These are phyloP conservation scores for Todus mexicanus DNA, from an alignment of 2,797 vertebrate genomes.

Conservation along the genomic window DNA sequence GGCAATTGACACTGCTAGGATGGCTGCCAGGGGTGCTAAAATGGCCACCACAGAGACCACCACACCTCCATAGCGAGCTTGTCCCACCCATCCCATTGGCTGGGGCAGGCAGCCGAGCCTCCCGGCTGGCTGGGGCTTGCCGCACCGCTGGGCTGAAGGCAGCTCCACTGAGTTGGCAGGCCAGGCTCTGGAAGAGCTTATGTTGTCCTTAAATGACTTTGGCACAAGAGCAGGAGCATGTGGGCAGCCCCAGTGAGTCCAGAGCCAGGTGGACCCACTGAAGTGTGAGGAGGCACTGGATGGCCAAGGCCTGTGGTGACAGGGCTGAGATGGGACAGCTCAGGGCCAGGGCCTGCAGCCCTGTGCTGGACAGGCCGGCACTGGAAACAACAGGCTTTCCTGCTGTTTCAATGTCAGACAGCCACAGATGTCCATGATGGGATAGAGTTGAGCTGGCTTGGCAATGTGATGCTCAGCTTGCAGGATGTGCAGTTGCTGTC, in stretches of 20 bases:
- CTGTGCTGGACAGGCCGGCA: too few species aligned
- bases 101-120: background rate
- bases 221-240: background rate
- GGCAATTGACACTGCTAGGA: background rate
- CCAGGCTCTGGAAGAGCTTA: background rate
- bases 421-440: background rate
- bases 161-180: too few species aligned
- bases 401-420: background rate
- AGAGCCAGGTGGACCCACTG: background rate
- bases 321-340: background rate
- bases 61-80: accelerated
- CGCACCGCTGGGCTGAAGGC: too few species aligned
- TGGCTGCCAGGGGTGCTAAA: background rate
- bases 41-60: background rate
- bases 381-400: background rate
- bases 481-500: background rate
- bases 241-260: background rate
- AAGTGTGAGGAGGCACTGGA: accelerated
- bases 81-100: background rate
- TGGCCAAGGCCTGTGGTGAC: background rate
- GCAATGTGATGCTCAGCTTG: background rate
- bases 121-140: too few species aligned
- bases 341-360: background rate
- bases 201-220: background rate
- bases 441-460: background rate